A percentile compares a stretch with the other conserved stretches of the same genome.
Evolutionary conservation across 2,888 invertebrate genomes (phyloP).

Genomic region (Nipponacmea schrenckii): DNA sequence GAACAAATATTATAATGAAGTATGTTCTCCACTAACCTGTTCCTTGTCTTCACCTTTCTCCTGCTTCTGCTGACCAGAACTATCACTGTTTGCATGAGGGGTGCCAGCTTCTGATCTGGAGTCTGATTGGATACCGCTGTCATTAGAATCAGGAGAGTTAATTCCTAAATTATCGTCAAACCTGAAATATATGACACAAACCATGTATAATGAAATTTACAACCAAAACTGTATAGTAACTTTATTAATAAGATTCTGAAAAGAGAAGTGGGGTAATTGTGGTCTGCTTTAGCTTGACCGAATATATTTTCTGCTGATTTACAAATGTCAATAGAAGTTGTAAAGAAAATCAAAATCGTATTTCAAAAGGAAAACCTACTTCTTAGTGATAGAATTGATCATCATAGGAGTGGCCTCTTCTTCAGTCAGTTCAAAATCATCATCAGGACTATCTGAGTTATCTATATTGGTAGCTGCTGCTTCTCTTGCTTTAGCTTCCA

Average conservation of each 20-base stretch:
- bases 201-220: background rate
- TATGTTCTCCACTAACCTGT: background rate
- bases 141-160: slow-evolving; percentile 66
- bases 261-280: no score
- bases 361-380: slow-evolving; percentile 13
- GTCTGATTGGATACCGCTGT: slow-evolving; percentile 66
- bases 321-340: no score
- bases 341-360: no score
- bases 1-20: no score
- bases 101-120: slow-evolving; percentile 49
- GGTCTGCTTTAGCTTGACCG: no score
- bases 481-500: slow-evolving; percentile 58
- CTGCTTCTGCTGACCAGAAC: background rate
- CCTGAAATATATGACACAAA: slow-evolving; percentile 26
- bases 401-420: slow-evolving; percentile 30
- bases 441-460: slow-evolving; percentile 29
- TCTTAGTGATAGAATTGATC: slow-evolving; percentile 14
- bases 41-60: slow-evolving; percentile 15
- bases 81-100: slow-evolving; percentile 32
- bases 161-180: slow-evolving; percentile 52
- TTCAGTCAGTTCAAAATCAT: slow-evolving; percentile 35
- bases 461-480: slow-evolving; percentile 11
- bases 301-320: no score
- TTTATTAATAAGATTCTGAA: no score
- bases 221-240: no score